Conservation (phyloP, 2,888 invertebrate species). For the Thymelicus sylvestris region DNA sequence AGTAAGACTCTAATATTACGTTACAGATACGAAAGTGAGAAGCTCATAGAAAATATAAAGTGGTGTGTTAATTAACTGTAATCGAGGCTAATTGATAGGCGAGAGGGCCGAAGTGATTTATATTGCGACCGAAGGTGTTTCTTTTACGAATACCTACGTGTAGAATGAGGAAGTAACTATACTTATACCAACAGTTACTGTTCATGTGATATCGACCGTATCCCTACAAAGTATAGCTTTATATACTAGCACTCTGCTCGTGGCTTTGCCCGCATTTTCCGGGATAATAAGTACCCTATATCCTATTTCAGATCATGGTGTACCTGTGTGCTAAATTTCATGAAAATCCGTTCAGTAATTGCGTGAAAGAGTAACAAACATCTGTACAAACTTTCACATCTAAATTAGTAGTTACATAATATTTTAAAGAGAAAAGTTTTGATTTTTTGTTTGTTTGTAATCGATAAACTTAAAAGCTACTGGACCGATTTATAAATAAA, state of each 20-base stretch:
- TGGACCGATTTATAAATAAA: too few relatives aligned
- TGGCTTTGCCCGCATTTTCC: too few relatives aligned
- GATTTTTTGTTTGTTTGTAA: too few relatives aligned
- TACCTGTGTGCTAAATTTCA: too few relatives aligned
- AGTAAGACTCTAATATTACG: slow-evolving; percentile 33
- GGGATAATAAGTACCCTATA: too few relatives aligned
- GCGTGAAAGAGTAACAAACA: background rate
- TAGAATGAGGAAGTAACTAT: slow-evolving; percentile 34
- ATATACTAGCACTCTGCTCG: background rate
- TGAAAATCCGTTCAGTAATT: too few relatives aligned
- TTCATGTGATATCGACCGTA: background rate
- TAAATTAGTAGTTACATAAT: too few relatives aligned
- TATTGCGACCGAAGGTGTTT: slow-evolving; percentile 34
- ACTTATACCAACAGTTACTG: slow-evolving; percentile 2
- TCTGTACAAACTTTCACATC: too few relatives aligned
- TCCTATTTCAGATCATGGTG: too few relatives aligned
- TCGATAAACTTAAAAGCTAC: too few relatives aligned
- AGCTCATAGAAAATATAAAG: slow-evolving; percentile 46
- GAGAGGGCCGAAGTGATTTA: slow-evolving; percentile 46
- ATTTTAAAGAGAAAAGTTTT: too few relatives aligned
- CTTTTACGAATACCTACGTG: slow-evolving; percentile 29
- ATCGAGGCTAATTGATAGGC: slow-evolving; percentile 52
- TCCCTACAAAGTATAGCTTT: background rate
- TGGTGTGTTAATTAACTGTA: slow-evolving; percentile 50
- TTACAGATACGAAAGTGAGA: slow-evolving; percentile 46